A percentile compares a stretch with the other conserved stretches of the same genome.
Conservation (phyloP, 1,140 invertebrate genomes). For the Zaprionus lachaisei region DNA sequence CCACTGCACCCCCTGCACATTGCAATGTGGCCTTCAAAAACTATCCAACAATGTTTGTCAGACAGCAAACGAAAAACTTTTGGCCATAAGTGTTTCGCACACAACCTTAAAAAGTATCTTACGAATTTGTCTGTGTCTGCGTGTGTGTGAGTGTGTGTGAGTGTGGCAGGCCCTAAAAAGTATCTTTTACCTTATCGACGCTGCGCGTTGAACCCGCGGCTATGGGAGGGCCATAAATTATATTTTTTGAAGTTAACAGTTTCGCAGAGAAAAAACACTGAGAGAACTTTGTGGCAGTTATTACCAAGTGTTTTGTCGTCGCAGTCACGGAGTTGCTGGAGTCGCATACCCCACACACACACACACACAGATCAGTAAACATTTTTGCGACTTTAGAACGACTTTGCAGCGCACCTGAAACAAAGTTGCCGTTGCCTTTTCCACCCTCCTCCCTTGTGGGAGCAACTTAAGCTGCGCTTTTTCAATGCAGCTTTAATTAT, state of each 20-base stretch:
- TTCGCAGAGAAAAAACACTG: slow-evolving; percentile 31
- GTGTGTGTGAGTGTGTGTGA: slow-evolving; percentile 9
- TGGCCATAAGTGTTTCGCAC: slow-evolving; percentile 72
- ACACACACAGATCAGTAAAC: slow-evolving; percentile 61
- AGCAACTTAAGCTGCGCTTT: slow-evolving; percentile 45
- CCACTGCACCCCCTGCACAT: background rate
- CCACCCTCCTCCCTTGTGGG: background rate
- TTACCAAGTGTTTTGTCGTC: slow-evolving; percentile 81
- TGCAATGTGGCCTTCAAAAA: slow-evolving; percentile 65
- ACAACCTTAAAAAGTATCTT: slow-evolving; percentile 61
- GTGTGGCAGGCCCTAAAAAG: slow-evolving; percentile 46
- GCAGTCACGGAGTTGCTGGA: slow-evolving; percentile 26
- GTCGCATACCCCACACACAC: slow-evolving; percentile 8
- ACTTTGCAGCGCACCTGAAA: slow-evolving; percentile 76
- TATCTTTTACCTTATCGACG: slow-evolving; percentile 81
- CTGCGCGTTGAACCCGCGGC: slow-evolving; percentile 70
- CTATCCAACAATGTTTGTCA: slow-evolving; percentile 81
- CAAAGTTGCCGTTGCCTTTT: slow-evolving; percentile 43
- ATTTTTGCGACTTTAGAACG: slow-evolving; percentile 69
- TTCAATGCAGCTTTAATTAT: slow-evolving; percentile 78
- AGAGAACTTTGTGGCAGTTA: slow-evolving; percentile 79
- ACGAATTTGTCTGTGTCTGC: slow-evolving; percentile 35
- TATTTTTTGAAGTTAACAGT: slow-evolving; percentile 78
- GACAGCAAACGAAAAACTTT: slow-evolving; percentile 67
- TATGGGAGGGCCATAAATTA: slow-evolving; percentile 78